Evolutionary conservation across 2,113 vertebrate genomes (phyloP), one percentile per base, ranked within the genome.

Genomic region (Psilopsiagon aymara): DNA sequence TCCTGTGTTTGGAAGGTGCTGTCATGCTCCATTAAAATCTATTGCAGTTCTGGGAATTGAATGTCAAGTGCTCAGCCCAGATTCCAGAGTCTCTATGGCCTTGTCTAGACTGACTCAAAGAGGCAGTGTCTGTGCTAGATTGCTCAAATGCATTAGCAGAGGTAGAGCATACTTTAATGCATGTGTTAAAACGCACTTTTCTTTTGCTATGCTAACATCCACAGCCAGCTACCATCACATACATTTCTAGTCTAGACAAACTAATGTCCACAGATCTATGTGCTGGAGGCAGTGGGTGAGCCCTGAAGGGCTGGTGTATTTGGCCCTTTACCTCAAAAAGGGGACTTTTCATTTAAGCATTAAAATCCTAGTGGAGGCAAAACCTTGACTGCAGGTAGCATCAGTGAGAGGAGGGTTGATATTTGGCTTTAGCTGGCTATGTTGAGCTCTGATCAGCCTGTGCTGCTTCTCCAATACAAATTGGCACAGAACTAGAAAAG

Each of bases 1-100:
- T 62, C 66, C 73, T 51, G 76, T 55, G 46, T 88, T 88, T 81
- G 57, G 69, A 68, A 94, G 74, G 83, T 86, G 86, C 55, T 71
- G 44, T 71, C 1, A 0, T 81, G 89, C 73, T 60, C 69, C 67
- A 89, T 89, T 94, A 78, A 75, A 82, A 27, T 20, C n/a, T 19
- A 3, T 43, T 52, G 60, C 67, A 71, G 10, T 76, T 71, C 35
- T 31, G n/a, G 62, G 77, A 57, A 79, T 57, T 1, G 2, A 8
- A 21, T 25, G 55, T 8, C 5, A 6, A 94, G n/a, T 11, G 81
- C 74, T 87, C 57, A 71, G 83, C 77, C 55, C 28, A 4, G 55
- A 44, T 49, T 53, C 76, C 66, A 20, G 7, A 33, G 70, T 43
- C 66, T 79, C 68, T 13, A 3, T 37, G 74, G 84, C 80, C 60